Conservation (phyloP, 2,113 vertebrate species). For the Chiloscyllium plagiosum region DNA sequence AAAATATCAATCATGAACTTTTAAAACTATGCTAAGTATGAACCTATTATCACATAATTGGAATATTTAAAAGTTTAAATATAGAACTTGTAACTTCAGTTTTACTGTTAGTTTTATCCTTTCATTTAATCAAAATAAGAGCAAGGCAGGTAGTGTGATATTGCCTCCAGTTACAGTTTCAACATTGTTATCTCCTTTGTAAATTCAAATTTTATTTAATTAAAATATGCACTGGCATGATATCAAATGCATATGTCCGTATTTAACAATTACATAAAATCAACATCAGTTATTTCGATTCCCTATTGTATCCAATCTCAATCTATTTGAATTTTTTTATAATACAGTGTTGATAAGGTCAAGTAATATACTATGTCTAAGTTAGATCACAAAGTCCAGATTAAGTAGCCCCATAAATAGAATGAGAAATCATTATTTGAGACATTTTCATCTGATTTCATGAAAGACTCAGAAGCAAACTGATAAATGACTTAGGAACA, state of each 20-base stretch:
- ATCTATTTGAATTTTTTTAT: not conserved
- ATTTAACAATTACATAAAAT: not conserved
- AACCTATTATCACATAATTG: not conserved
- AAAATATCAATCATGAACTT: not conserved
- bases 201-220: not conserved
- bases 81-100: not conserved
- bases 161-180: not conserved
- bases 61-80: not conserved
- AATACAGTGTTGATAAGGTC: not conserved
- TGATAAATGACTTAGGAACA: not conserved
- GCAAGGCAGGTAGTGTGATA: not conserved
- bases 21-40: not conserved
- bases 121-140: not conserved
- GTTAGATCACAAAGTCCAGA: not conserved
- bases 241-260: not conserved
- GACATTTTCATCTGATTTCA: not conserved
- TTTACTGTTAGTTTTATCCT: not conserved
- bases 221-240: not conserved
- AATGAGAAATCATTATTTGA: not conserved
- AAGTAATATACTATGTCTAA: not conserved
- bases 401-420: not conserved
- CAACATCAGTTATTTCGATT: not conserved
- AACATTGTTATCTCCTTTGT: not conserved
- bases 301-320: not conserved
- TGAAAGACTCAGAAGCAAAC: not conserved